A percentile compares a stretch with the other conserved stretches of the same genome.
phyloP scores from a whole-genome alignment of 2,888 invertebrate species.

The Gibbula magus region DNA sequence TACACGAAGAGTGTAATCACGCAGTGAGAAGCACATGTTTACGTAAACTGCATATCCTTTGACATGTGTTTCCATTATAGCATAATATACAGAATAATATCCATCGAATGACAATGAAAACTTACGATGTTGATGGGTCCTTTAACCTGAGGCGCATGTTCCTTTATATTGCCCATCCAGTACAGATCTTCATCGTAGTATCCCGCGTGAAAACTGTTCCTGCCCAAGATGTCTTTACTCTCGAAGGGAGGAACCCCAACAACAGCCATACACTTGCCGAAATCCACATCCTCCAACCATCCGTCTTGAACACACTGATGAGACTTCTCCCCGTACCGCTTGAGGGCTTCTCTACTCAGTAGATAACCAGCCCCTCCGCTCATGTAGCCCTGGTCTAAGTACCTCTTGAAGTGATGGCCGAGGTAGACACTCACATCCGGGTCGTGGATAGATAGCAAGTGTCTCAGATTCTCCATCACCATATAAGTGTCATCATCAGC shows the following conservation, averaged over 20 bases:
- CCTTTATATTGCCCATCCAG: background rate
- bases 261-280: constrained; percentile 59
- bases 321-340: constrained; percentile 80
- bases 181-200: background rate
- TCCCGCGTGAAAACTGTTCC: constrained; percentile 47
- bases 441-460: constrained; percentile 80
- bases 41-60: background rate
- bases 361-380: constrained; percentile 85
- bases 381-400: constrained; percentile 71
- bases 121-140: background rate
- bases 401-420: constrained; percentile 60
- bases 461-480: constrained; percentile 89
- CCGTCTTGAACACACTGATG: constrained; percentile 39
- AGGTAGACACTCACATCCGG: constrained; percentile 86
- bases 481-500: constrained; percentile 98
- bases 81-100: background rate
- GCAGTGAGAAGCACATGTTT: too few relatives aligned
- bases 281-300: constrained; percentile 62
- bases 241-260: constrained; percentile 54
- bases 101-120: background rate
- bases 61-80: background rate
- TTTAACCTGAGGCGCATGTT: background rate
- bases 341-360: constrained; percentile 85
- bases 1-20: too few relatives aligned
- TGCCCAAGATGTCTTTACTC: constrained; percentile 53